Conservation (phyloP, 2,888 invertebrate species). For the Augiades crinisus region DNA sequence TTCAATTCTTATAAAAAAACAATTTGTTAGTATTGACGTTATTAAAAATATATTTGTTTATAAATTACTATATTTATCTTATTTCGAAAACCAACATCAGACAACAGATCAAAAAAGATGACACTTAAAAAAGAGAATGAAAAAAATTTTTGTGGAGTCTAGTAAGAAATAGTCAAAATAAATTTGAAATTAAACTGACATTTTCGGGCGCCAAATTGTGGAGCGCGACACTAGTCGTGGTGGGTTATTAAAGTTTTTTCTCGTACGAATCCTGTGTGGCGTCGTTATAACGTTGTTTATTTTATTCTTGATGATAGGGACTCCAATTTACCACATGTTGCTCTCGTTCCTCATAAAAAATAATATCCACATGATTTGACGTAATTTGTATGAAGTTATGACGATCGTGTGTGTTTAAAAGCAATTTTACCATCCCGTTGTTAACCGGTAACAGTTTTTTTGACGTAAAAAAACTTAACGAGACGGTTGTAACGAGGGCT, state of each 20-base stretch:
- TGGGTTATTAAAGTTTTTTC: slow-evolving; percentile 59
- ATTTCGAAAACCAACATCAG: no score
- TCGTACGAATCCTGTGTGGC: slow-evolving; percentile 47
- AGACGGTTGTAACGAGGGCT: slow-evolving; percentile 43
- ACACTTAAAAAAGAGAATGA: not conserved
- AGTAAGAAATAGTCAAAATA: not conserved
- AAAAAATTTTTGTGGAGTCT: not conserved
- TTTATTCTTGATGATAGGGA: slow-evolving; percentile 61
- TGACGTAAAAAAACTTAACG: slow-evolving; percentile 33
- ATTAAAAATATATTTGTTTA: no score
- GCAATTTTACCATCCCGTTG: slow-evolving; percentile 65
- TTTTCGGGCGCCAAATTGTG: slow-evolving; percentile 9
- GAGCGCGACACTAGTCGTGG: slow-evolving; percentile 55
- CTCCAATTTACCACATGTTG: slow-evolving; percentile 78
- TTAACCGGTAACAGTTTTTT: slow-evolving; percentile 67
- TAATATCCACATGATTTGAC: slow-evolving; percentile 74
- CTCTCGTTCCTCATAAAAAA: slow-evolving; percentile 61
- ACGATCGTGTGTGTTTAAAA: slow-evolving; percentile 72
- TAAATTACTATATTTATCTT: no score
- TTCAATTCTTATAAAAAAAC: no score
- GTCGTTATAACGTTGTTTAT: slow-evolving; percentile 67
- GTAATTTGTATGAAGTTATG: slow-evolving; percentile 73
- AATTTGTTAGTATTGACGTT: no score
- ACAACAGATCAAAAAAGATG: no score
- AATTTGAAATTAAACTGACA: not conserved